phyloP scores from a whole-genome alignment of 2,888 invertebrate genomes.

The Eugnorisma glareosa region DNA sequence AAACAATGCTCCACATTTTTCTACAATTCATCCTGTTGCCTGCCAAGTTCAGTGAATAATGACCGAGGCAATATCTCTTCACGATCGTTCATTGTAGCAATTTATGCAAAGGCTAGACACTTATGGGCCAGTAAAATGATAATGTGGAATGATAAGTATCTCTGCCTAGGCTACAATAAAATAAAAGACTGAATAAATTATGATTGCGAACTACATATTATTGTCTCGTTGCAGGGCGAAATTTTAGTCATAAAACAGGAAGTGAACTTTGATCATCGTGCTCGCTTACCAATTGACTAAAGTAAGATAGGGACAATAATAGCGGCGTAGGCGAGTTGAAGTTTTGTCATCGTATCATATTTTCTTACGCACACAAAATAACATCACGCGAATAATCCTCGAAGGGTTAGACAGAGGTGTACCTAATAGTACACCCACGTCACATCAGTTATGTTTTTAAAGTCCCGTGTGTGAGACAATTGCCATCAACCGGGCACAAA shows the following conservation, averaged over 20 bases:
- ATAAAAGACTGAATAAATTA: constrained; percentile 23
- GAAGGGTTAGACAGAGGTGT: not conserved
- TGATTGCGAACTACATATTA: not conserved
- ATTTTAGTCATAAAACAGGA: not conserved
- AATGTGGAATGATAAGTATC: constrained; percentile 42
- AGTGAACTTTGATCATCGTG: not conserved
- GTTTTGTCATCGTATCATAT: not conserved
- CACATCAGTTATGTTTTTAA: too few relatives aligned
- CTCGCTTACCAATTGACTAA: not conserved
- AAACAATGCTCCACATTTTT: constrained; percentile 52
- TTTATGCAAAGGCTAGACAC: constrained; percentile 52
- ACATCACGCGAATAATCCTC: not conserved
- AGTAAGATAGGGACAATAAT: not conserved
- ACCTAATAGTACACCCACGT: not conserved
- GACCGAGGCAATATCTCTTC: constrained; percentile 52
- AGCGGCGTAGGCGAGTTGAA: too few relatives aligned
- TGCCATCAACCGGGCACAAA: not conserved
- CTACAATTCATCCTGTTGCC: constrained; percentile 43
- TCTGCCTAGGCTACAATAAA: constrained; percentile 32
- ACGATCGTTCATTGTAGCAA: constrained; percentile 48
- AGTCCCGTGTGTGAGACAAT: not conserved
- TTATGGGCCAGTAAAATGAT: constrained; percentile 56
- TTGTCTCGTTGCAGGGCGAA: not conserved
- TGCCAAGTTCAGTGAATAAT: constrained; percentile 57
- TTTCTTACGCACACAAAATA: not conserved